Evolutionary conservation across 2,888 invertebrate species (phyloP).

Genomic region (Leucophenga montana): DNA sequence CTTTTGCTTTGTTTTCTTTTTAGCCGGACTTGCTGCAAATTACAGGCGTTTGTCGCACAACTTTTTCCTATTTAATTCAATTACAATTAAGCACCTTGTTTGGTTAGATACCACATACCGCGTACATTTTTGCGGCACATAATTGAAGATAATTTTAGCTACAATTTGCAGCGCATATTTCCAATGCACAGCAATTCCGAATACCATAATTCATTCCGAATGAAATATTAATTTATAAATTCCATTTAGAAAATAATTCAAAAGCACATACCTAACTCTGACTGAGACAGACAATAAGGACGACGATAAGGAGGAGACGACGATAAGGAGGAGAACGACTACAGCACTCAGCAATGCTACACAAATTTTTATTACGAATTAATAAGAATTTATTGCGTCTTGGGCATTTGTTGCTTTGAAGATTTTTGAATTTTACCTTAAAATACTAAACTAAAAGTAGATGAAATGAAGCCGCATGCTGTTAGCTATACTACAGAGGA

Average conservation of each 20-base stretch:
- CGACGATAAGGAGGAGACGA: neutral
- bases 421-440: constrained; percentile 41
- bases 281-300: neutral
- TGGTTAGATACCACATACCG: too few relatives aligned
- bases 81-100: too few relatives aligned
- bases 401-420: constrained; percentile 20
- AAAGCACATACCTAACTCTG: neutral
- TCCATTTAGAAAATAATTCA: constrained; percentile 42
- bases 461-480: neutral
- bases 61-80: too few relatives aligned
- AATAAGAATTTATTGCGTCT: constrained; percentile 61
- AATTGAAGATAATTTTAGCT: constrained; percentile 12
- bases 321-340: too few relatives aligned
- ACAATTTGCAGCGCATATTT: neutral
- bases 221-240: constrained; percentile 60
- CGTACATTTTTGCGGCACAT: constrained; percentile 6
- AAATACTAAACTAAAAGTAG: constrained; percentile 21
- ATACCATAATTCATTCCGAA: constrained; percentile 42
- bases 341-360: constrained; percentile 33
- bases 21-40: too few relatives aligned
- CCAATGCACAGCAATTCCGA: neutral
- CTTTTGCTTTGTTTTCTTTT: too few relatives aligned
- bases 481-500: neutral
- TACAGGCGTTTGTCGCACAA: too few relatives aligned
- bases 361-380: constrained; percentile 63